Conservation (phyloP, 2,113 vertebrate genomes). For the Antigone vipio region DNA sequence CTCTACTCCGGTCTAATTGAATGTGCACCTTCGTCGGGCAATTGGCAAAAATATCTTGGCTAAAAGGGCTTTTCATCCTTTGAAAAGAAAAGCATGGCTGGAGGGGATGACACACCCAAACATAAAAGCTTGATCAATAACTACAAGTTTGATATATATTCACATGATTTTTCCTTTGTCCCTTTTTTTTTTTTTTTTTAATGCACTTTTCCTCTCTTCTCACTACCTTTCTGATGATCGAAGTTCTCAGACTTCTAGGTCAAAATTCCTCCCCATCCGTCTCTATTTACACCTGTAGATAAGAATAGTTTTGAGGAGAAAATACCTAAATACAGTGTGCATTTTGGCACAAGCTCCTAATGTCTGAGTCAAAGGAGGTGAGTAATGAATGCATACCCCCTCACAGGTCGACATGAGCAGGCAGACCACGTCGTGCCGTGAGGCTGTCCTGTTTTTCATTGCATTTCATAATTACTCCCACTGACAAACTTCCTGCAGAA, state of each 20-base stretch:
- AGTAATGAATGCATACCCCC: neutral
- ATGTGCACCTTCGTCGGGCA: neutral
- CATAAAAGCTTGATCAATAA: neutral
- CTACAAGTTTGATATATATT: neutral
- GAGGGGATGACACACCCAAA: neutral
- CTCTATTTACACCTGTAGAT: neutral
- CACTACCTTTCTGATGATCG: neutral
- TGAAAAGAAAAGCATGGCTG: neutral
- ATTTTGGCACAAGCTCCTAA: neutral
- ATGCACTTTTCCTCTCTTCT: neutral
- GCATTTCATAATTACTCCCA: neutral
- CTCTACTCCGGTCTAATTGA: neutral
- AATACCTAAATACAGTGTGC: neutral
- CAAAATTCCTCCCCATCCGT: neutral
- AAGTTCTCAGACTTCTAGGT: neutral
- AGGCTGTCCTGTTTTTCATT: neutral
- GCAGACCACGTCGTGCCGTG: rapidly evolving
- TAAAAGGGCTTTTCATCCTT: neutral
- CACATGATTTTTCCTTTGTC: neutral
- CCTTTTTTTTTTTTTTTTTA: neutral
- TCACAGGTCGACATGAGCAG: neutral
- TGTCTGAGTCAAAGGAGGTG: neutral
- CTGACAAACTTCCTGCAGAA: neutral
- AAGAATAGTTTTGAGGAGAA: neutral
- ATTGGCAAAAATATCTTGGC: neutral